These are phyloP conservation scores for Ceyx melanurus DNA, from an alignment of 2,113 vertebrate species.

Conservation along the genomic window DNA sequence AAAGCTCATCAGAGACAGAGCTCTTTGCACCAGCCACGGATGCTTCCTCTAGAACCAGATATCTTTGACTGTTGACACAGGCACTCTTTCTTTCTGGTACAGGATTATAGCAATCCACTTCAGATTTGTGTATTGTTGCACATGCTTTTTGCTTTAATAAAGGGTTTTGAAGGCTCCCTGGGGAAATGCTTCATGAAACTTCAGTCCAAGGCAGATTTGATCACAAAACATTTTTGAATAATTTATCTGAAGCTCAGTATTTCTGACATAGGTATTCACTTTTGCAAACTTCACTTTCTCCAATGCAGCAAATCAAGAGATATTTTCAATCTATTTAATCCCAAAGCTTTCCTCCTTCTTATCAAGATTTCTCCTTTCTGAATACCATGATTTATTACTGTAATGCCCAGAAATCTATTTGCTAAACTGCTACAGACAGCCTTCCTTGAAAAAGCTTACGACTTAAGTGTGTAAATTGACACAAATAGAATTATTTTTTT, in stretches of 20 bases:
- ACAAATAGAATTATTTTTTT: background rate
- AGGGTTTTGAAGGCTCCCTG: background rate
- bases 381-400: background rate
- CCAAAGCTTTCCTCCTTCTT: background rate
- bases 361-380: background rate
- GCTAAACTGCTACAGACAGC: background rate
- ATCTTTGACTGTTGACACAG: background rate
- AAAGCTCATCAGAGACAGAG: background rate
- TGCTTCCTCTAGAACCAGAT: background rate
- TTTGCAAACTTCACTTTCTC: background rate
- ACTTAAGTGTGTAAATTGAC: background rate
- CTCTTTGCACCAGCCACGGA: background rate
- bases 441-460: background rate
- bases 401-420: background rate
- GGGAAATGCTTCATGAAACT: background rate
- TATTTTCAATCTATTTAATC: constrained; percentile 1
- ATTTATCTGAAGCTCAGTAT: constrained; percentile 10
- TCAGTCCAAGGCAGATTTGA: background rate
- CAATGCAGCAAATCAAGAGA: background rate
- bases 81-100: background rate
- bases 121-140: background rate
- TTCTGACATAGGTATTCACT: background rate
- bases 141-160: background rate
- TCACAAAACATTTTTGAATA: background rate
- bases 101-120: background rate